These are phyloP conservation scores for Bagarius yarrelli DNA, from an alignment of 2,113 vertebrate genomes.

Conservation along the genomic window DNA sequence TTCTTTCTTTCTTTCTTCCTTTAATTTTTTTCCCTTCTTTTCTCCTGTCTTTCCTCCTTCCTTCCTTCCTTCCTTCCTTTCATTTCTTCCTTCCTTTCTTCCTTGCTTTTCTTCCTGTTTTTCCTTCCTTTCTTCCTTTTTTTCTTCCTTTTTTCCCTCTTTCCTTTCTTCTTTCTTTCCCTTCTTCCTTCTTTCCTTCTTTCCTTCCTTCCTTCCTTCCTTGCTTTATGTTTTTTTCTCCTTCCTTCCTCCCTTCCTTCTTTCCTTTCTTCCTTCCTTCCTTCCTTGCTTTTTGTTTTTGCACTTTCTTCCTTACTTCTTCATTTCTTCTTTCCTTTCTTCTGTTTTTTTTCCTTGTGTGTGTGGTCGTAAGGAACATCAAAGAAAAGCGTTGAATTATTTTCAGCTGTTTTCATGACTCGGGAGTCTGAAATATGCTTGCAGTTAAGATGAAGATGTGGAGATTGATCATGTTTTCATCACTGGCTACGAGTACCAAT, in stretches of 20 bases:
- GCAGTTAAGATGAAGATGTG: not conserved
- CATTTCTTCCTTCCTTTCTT: too few species aligned
- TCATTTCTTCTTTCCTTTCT: not conserved
- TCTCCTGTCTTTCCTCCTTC: too few species aligned
- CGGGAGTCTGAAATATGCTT: not conserved
- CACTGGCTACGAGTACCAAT: not conserved
- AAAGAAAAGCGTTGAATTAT: not conserved
- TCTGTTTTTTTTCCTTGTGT: not conserved
- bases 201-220: too few species aligned
- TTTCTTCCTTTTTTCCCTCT: too few species aligned
- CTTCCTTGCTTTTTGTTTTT: not conserved
- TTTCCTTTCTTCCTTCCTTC: not conserved
- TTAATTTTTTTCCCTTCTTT: not conserved
- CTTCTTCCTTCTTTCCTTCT: too few species aligned
- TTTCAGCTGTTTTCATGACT: not conserved
- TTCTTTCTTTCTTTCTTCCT: not conserved
- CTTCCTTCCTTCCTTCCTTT: too few species aligned
- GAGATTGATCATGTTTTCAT: not conserved
- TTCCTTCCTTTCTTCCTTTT: too few species aligned
- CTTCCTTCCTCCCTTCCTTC: not conserved
- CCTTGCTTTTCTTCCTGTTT: too few species aligned
- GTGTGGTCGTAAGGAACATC: not conserved
- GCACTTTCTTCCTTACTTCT: not conserved
- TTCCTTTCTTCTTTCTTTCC: too few species aligned
- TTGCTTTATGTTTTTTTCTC: not conserved